Evolutionary conservation across 2,888 invertebrate species (phyloP).

Genomic region (Boloria euphrosyne): DNA sequence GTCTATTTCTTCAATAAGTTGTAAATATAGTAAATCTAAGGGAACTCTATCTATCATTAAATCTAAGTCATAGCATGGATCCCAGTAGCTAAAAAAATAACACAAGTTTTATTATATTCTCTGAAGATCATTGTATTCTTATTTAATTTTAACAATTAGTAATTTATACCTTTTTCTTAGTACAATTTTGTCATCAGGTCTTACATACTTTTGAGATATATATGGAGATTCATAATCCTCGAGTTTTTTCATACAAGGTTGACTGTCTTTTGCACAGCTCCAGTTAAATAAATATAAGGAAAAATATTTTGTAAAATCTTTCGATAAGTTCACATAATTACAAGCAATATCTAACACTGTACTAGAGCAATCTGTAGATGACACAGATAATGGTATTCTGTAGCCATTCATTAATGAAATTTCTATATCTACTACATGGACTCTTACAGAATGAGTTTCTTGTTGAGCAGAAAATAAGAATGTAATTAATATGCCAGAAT

Average conservation of each 20-base stretch:
- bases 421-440: conserved; percentile 88
- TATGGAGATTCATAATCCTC: conserved; percentile 99
- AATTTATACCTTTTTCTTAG: conserved; percentile 89
- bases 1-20: conserved; percentile 93
- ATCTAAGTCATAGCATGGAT: conserved; percentile 90
- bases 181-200: conserved; percentile 89
- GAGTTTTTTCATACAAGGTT: conserved; percentile 91
- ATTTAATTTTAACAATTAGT: background rate
- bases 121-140: background rate
- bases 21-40: conserved; percentile 92
- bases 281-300: conserved; percentile 93
- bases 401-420: conserved; percentile 93
- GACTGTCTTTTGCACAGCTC: conserved; percentile 86
- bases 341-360: conserved; percentile 92
- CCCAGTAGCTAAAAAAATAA: conserved; percentile 89
- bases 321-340: conserved; percentile 89
- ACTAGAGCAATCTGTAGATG: conserved; percentile 92
- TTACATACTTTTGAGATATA: conserved; percentile 92
- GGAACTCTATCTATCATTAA: conserved; percentile 91
- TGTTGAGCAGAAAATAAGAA: conserved; percentile 96
- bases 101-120: background rate
- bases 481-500: conserved; percentile 90
- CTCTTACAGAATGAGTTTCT: conserved; percentile 88
- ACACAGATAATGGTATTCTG: conserved; percentile 90
- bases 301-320: conserved; percentile 92